Evolutionary conservation across 2,797 vertebrate species (phyloP).

Genomic region (Alectoris magna): DNA sequence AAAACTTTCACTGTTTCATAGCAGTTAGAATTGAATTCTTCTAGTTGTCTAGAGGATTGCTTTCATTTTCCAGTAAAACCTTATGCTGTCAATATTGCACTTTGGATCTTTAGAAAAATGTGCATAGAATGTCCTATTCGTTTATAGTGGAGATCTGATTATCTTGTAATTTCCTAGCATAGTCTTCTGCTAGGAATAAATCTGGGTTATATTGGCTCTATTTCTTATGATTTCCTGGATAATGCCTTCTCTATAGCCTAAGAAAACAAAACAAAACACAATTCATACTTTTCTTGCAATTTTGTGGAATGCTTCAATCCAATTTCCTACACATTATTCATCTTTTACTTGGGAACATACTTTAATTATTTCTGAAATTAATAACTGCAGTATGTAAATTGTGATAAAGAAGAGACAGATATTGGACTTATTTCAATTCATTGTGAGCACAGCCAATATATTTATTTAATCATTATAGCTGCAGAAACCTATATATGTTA

Average conservation of each 20-base stretch:
- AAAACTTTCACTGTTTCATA: neutral
- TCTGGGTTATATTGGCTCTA: conserved; percentile 39
- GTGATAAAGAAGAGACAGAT: neutral
- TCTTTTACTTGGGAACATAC: neutral
- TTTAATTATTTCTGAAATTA: conserved; percentile 25
- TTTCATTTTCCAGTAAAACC: conserved; percentile 57
- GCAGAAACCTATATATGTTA: neutral
- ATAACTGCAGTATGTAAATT: neutral
- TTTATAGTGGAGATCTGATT: conserved; percentile 45
- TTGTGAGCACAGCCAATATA: neutral
- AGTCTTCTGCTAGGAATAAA: conserved; percentile 54
- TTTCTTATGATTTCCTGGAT: conserved; percentile 43
- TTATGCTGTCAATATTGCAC: conserved; percentile 39
- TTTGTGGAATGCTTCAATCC: neutral
- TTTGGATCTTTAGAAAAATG: conserved; percentile 35
- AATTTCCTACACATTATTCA: conserved; percentile 3
- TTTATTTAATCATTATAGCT: conserved; percentile 1
- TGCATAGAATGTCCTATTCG: conserved; percentile 21
- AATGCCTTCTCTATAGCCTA: conserved; percentile 49
- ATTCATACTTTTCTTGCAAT: neutral
- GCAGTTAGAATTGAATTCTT: conserved; percentile 45
- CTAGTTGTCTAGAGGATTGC: conserved; percentile 32
- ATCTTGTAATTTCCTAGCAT: conserved; percentile 55
- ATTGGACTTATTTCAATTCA: neutral
- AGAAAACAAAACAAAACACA: conserved; percentile 37